phyloP scores from a whole-genome alignment of 2,113 vertebrate genomes.

The Nesoenas mayeri region DNA sequence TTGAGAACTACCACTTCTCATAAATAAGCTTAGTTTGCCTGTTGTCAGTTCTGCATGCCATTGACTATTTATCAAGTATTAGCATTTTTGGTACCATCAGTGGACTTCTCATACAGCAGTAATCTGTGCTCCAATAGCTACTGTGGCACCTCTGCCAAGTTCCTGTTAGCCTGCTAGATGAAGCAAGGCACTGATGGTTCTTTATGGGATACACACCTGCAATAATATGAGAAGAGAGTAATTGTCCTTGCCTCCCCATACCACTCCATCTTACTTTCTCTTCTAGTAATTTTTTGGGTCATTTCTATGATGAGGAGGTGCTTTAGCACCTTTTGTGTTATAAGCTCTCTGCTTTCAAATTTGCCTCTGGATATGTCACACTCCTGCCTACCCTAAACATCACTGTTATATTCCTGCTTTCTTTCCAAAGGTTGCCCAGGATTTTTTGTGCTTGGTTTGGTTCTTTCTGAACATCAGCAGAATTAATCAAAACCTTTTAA shows the following conservation, averaged over 20 bases:
- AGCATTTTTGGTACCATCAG: neutral
- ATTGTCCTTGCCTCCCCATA: neutral
- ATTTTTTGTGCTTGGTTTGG: neutral
- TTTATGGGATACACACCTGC: neutral
- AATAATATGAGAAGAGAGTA: neutral
- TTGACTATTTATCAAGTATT: neutral
- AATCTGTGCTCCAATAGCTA: neutral
- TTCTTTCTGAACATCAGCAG: neutral
- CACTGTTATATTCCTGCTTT: neutral
- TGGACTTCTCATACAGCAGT: neutral
- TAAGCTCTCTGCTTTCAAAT: neutral
- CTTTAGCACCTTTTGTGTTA: neutral
- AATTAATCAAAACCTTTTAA: neutral
- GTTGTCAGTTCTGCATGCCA: neutral
- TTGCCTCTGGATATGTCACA: neutral
- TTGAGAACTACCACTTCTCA: neutral
- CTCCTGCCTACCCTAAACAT: neutral
- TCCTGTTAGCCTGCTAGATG: neutral
- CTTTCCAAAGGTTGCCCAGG: neutral
- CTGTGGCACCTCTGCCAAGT: neutral
- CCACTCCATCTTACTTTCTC: neutral
- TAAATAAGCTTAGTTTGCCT: neutral
- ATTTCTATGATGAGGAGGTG: neutral
- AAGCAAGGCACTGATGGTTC: neutral
- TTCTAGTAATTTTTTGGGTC: neutral